These are phyloP conservation scores for Dryomyza anilis DNA, from an alignment of 2,888 invertebrate genomes.

Conservation along the genomic window DNA sequence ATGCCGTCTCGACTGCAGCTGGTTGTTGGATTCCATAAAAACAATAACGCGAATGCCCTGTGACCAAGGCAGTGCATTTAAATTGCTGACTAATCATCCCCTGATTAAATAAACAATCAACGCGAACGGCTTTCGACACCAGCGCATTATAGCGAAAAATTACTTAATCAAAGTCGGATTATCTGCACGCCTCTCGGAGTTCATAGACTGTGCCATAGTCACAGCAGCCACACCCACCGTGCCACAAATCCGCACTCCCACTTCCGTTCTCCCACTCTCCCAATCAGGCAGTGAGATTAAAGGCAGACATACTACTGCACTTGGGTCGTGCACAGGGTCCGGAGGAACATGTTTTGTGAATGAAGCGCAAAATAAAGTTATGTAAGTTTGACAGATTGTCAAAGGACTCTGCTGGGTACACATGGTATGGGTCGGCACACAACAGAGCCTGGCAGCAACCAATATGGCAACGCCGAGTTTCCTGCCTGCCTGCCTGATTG, in stretches of 20 bases:
- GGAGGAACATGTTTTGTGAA: no score
- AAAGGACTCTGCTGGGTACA: slow-evolving; percentile 13
- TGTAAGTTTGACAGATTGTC: slow-evolving; percentile 46
- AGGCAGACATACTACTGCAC: slow-evolving; percentile 14
- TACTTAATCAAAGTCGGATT: slow-evolving; percentile 60
- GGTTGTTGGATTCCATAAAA: background rate
- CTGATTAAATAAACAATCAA: slow-evolving; percentile 27
- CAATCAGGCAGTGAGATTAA: slow-evolving; percentile 14
- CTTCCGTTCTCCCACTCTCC: background rate
- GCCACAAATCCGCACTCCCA: background rate
- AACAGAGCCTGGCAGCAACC: slow-evolving; percentile 34
- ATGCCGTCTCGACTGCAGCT: background rate
- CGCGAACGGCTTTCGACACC: slow-evolving; percentile 51
- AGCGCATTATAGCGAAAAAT: slow-evolving; percentile 46
- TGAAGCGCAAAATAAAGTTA: slow-evolving; percentile 24
- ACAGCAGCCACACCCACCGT: slow-evolving; percentile 34
- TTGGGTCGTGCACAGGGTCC: no score
- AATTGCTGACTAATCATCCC: slow-evolving; percentile 28
- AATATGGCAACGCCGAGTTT: background rate
- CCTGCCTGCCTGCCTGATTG: slow-evolving; percentile 19
- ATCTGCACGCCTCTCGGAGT: slow-evolving; percentile 43
- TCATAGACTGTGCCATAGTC: slow-evolving; percentile 26
- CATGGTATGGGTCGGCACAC: slow-evolving; percentile 28
- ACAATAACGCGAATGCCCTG: slow-evolving; percentile 10
- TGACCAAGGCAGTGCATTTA: slow-evolving; percentile 10